phyloP scores from a whole-genome alignment of 2,113 vertebrate species.

The Cryptotis parvus region DNA sequence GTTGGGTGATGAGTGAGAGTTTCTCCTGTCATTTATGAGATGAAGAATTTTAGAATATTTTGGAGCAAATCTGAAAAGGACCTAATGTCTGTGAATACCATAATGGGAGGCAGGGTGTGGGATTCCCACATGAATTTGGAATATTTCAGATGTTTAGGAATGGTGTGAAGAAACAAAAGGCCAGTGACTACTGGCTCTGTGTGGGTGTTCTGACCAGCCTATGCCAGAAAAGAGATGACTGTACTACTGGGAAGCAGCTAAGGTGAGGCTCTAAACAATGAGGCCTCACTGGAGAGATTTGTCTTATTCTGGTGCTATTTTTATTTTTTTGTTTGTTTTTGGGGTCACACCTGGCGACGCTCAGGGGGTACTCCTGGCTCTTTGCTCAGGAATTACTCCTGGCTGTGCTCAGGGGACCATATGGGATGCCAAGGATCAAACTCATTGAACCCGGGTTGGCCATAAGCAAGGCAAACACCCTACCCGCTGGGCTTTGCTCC shows the following conservation, averaged over 20 bases:
- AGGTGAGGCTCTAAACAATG: background rate
- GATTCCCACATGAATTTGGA: background rate
- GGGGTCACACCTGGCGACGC: no score
- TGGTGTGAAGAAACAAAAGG: background rate
- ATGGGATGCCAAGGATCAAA: no score
- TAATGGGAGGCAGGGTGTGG: background rate
- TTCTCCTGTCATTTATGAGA: background rate
- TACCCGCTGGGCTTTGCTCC: no score
- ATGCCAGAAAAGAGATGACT: background rate
- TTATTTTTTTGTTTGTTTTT: no score
- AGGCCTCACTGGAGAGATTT: background rate
- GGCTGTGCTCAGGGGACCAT: no score
- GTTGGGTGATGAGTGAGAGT: background rate
- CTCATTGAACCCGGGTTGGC: no score
- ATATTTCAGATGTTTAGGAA: background rate
- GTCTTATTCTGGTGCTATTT: no score
- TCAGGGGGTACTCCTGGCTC: no score
- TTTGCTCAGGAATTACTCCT: no score
- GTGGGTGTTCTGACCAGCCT: background rate
- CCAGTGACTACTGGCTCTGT: background rate
- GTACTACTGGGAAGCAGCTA: background rate
- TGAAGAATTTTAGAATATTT: background rate
- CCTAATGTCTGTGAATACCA: background rate
- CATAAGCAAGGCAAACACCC: no score
- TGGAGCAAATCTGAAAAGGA: slow-evolving; percentile 2